Percentiles rank a stretch among this genome's conserved stretches.
Conservation (phyloP, 2,113 vertebrate species). For the Chionomys nivalis region DNA sequence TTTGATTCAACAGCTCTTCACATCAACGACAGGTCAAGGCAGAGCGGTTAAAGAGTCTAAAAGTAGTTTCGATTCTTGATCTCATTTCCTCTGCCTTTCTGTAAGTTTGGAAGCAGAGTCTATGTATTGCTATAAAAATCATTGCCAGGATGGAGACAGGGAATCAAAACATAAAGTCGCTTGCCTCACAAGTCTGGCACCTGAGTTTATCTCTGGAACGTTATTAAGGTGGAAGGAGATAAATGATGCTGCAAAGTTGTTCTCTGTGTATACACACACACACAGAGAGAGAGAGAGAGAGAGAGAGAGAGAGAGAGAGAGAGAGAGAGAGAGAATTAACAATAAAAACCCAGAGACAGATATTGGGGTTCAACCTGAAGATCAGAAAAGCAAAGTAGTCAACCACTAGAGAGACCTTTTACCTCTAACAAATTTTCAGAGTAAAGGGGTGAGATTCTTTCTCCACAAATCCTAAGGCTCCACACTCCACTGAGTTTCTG, state of each 20-base stretch:
- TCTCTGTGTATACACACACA: background rate
- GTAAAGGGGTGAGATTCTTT: too few relatives aligned
- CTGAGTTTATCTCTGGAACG: background rate
- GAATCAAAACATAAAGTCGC: background rate
- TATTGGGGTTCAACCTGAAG: too few relatives aligned
- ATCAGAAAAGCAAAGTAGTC: too few relatives aligned
- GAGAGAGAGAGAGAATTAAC: too few relatives aligned
- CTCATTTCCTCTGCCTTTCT: background rate
- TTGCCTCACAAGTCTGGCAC: background rate
- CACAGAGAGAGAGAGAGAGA: background rate
- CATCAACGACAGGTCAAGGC: background rate
- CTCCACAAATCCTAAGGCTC: too few relatives aligned
- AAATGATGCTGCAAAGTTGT: background rate
- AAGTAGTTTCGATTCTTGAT: background rate
- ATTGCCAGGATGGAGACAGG: background rate
- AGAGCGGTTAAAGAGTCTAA: background rate
- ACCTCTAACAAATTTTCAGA: too few relatives aligned
- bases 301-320: too few relatives aligned
- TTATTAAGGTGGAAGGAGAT: background rate
- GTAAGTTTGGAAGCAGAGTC: background rate
- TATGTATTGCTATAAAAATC: background rate
- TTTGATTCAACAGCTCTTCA: constrained; percentile 31
- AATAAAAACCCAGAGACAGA: too few relatives aligned
- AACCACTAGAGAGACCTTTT: too few relatives aligned
- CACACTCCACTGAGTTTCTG: too few relatives aligned